These are phyloP conservation scores for Sardina pilchardus DNA, from an alignment of 2,113 vertebrate genomes.

Conservation along the genomic window DNA sequence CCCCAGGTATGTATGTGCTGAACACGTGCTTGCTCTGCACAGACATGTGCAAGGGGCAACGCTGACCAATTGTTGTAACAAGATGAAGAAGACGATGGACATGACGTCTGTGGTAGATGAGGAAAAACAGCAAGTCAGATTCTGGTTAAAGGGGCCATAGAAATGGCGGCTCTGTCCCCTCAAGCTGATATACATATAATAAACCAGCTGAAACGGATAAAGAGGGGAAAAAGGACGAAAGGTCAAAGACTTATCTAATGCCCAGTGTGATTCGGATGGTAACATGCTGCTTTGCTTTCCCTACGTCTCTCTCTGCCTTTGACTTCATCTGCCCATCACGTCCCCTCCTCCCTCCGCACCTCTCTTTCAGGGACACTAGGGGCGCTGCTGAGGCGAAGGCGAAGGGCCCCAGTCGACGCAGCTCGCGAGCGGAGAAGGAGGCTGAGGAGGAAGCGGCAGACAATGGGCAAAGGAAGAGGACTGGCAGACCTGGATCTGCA, in stretches of 20 bases:
- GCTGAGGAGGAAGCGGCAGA: conserved; percentile 82
- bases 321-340: conserved; percentile 36
- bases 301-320: conserved; percentile 11
- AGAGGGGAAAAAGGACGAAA: neutral
- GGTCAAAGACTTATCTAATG: neutral
- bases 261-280: neutral
- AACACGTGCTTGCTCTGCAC: conserved; percentile 63
- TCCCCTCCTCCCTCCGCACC: conserved; percentile 37
- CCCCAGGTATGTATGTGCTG: conserved; percentile 77
- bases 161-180: neutral
- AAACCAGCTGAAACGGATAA: neutral
- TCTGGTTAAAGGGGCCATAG: neutral
- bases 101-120: conserved; percentile 74
- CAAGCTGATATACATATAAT: neutral
- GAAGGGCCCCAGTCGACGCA: conserved; percentile 89
- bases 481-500: conserved; percentile 82
- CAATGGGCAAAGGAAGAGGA: conserved; percentile 88
- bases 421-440: conserved; percentile 91
- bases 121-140: conserved; percentile 73
- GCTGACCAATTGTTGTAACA: conserved; percentile 59
- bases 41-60: conserved; percentile 65
- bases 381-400: conserved; percentile 82
- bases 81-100: conserved; percentile 59
- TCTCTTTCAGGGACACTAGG: conserved; percentile 78
- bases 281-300: conserved; percentile 20